These are phyloP conservation scores for Spodoptera littoralis DNA, from an alignment of 2,888 invertebrate species.

Conservation along the genomic window DNA sequence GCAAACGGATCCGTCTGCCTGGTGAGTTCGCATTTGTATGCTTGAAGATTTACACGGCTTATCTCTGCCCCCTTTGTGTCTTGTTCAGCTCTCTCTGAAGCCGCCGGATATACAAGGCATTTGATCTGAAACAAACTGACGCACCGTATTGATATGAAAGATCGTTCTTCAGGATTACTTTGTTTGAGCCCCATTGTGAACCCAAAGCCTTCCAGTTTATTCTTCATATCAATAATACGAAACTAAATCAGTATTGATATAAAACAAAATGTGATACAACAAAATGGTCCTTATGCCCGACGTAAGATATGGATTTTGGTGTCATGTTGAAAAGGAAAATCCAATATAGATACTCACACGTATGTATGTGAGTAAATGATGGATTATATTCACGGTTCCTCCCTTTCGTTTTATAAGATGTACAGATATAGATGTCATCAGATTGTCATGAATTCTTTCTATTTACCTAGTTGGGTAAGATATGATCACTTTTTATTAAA, in stretches of 20 bases:
- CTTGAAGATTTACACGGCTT: constrained; percentile 73
- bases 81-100: constrained; percentile 66
- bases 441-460: constrained; percentile 9
- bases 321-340: constrained; percentile 33
- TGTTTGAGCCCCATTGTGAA: constrained; percentile 52
- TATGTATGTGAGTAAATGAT: constrained; percentile 34
- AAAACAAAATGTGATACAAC: constrained; percentile 28
- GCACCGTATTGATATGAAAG: constrained; percentile 58
- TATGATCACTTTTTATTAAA: too few species aligned
- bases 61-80: constrained; percentile 70
- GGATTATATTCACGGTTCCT: constrained; percentile 34
- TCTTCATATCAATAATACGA: constrained; percentile 46
- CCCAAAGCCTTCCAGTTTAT: constrained; percentile 45
- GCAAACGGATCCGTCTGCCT: constrained; percentile 58
- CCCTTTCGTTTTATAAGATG: constrained; percentile 15
- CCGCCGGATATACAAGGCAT: constrained; percentile 60
- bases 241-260: constrained; percentile 53
- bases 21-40: constrained; percentile 70
- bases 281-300: constrained; percentile 24
- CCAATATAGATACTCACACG: constrained; percentile 21
- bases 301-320: constrained; percentile 24
- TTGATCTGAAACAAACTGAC: constrained; percentile 64
- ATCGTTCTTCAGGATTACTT: constrained; percentile 55
- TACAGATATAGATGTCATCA: constrained; percentile 20
- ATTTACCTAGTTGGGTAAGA: not conserved